Evolutionary conservation across 2,797 vertebrate species (phyloP).

Genomic region (Anableps anableps): DNA sequence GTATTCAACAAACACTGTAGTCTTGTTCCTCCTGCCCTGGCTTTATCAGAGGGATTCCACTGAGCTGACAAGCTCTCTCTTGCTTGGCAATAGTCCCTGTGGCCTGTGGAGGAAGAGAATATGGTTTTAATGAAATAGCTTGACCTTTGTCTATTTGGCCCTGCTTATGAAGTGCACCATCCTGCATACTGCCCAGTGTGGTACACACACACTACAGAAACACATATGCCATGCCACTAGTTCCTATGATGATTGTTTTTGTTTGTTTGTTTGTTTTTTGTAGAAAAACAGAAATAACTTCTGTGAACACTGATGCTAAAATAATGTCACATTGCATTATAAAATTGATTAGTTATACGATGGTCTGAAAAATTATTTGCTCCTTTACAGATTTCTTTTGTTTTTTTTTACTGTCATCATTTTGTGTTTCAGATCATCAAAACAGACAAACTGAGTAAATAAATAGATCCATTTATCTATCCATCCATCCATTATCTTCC

Average conservation of each 20-base stretch:
- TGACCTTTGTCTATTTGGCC: slow-evolving; percentile 66
- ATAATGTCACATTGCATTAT: no score
- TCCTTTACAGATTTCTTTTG: no score
- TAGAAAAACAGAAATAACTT: background rate
- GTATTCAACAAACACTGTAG: slow-evolving; percentile 36
- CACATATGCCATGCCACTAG: background rate
- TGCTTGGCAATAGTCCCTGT: slow-evolving; percentile 52
- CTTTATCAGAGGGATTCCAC: slow-evolving; percentile 51
- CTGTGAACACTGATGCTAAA: background rate
- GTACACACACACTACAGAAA: slow-evolving; percentile 39
- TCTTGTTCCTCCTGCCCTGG: slow-evolving; percentile 35
- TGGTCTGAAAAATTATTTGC: no score
- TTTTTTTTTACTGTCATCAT: background rate
- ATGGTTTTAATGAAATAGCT: slow-evolving; percentile 67
- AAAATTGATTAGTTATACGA: no score
- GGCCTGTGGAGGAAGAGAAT: slow-evolving; percentile 58
- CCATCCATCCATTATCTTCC: no score
- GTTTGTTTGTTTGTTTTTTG: background rate
- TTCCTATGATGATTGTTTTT: slow-evolving; percentile 5
- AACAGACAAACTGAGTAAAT: no score
- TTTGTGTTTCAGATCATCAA: no score
- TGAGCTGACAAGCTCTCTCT: slow-evolving; percentile 33
- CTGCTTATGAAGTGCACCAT: slow-evolving; percentile 55
- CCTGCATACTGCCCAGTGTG: slow-evolving; percentile 45
- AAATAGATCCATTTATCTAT: no score